phyloP scores from a whole-genome alignment of 2,888 invertebrate genomes.

The Pammene fasciana region DNA sequence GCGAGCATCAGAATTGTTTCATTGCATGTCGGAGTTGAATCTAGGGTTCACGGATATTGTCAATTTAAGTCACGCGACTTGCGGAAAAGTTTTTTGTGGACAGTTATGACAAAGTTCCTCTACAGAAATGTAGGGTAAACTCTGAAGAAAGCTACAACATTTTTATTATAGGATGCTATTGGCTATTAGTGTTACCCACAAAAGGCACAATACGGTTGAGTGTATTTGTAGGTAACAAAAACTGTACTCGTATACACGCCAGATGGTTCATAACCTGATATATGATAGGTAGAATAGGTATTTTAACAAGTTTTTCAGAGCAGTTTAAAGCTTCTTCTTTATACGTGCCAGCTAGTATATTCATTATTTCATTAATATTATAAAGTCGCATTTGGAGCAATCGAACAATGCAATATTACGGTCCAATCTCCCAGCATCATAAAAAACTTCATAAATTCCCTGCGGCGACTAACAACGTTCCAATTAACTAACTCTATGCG shows the following conservation, averaged over 20 bases:
- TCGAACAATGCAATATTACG: not conserved
- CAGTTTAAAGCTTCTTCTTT: no score
- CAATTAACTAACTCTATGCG: constrained; percentile 37
- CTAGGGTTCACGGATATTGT: constrained; percentile 6
- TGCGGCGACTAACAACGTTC: constrained; percentile 33
- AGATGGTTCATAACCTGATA: no score
- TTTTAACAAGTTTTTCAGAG: no score
- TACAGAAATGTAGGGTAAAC: no score
- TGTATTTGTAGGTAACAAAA: no score
- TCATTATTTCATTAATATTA: not conserved
- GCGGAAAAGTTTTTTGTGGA: not conserved
- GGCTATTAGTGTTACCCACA: no score
- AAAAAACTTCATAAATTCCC: constrained; percentile 28
- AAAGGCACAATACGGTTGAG: no score
- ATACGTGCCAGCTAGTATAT: no score
- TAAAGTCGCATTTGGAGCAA: not conserved
- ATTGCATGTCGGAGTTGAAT: constrained; percentile 12
- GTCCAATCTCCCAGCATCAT: constrained; percentile 15
- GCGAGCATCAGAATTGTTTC: not conserved
- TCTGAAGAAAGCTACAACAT: no score
- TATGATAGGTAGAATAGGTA: no score
- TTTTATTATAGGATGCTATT: no score
- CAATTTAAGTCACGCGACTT: constrained; percentile 1
- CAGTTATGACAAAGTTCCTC: not conserved
- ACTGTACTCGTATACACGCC: no score